A percentile compares a stretch with the other conserved stretches of the same genome.
Conservation (phyloP, 2,888 invertebrate species). For the Eupithecia abbreviata region DNA sequence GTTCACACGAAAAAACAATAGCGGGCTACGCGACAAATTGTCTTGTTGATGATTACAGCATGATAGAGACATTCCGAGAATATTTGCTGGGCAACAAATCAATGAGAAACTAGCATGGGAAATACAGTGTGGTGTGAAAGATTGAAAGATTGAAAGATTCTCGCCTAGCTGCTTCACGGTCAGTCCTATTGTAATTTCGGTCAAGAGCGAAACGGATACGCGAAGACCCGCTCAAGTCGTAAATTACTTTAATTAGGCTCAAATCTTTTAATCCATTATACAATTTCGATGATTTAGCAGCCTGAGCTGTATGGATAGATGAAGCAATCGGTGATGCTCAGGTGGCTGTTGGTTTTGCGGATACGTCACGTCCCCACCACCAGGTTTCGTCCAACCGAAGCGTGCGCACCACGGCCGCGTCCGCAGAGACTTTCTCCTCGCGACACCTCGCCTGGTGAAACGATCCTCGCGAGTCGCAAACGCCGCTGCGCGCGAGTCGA, state of each 20-base stretch:
- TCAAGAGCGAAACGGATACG: constrained; percentile 33
- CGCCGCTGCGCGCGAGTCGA: constrained; percentile 74
- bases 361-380: constrained; percentile 76
- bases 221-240: constrained; percentile 26
- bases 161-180: neutral
- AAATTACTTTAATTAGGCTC: constrained; percentile 29
- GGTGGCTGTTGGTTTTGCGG: constrained; percentile 66
- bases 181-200: constrained; percentile 24
- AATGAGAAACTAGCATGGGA: constrained; percentile 30
- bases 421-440: constrained; percentile 80
- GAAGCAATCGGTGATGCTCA: constrained; percentile 52
- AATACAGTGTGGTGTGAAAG: neutral
- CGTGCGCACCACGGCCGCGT: constrained; percentile 74
- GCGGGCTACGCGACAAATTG: constrained; percentile 51
- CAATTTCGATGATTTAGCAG: constrained; percentile 31
- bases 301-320: constrained; percentile 22
- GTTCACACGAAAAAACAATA: constrained; percentile 65
- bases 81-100: constrained; percentile 31
- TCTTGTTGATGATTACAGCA: constrained; percentile 44
- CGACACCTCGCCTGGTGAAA: constrained; percentile 77
- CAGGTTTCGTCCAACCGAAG: constrained; percentile 66
- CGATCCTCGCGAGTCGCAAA: constrained; percentile 71
- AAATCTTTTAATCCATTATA: constrained; percentile 33
- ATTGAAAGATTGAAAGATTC: neutral
- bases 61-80: constrained; percentile 36